phyloP scores from a whole-genome alignment of 1,140 invertebrate species.

The Spodoptera frugiperda region DNA sequence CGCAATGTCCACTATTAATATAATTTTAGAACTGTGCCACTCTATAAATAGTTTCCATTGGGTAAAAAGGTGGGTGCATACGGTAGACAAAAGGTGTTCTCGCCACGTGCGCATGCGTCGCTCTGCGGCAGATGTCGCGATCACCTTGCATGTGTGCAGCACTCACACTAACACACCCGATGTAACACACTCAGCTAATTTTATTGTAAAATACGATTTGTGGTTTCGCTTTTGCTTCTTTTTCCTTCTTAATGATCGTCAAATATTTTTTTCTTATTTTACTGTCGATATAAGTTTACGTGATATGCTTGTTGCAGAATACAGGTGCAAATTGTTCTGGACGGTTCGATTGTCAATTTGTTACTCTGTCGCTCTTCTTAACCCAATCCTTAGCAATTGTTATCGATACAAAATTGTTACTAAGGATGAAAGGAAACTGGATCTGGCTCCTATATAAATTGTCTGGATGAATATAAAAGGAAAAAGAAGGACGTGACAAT shows the following conservation, averaged over 20 bases:
- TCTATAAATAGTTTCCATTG: conserved; percentile 73
- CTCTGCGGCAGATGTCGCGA: conserved; percentile 62
- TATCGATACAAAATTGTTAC: too few relatives aligned
- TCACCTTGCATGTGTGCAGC: conserved; percentile 29
- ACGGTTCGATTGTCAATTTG: not conserved
- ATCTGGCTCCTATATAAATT: too few relatives aligned
- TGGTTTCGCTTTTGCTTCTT: conserved; percentile 39
- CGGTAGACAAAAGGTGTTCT: conserved; percentile 81
- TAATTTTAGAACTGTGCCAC: conserved; percentile 72
- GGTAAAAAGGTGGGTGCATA: conserved; percentile 70
- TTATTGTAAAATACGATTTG: conserved; percentile 37
- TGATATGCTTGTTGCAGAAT: too few relatives aligned
- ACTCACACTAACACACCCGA: not conserved
- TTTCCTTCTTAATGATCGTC: not conserved
- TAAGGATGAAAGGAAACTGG: too few relatives aligned
- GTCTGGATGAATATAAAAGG: too few relatives aligned
- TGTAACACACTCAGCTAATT: conserved; percentile 34
- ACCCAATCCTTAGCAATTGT: too few relatives aligned
- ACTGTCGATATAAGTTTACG: not conserved
- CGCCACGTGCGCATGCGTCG: conserved; percentile 72
- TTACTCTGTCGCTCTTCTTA: not conserved
- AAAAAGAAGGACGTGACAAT: too few relatives aligned
- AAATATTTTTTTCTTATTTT: conserved; percentile 13
- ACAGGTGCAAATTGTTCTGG: not conserved
- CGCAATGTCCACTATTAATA: conserved; percentile 37